These are phyloP conservation scores for Myodes glareolus DNA, from an alignment of 2,113 vertebrate species.

Conservation along the genomic window DNA sequence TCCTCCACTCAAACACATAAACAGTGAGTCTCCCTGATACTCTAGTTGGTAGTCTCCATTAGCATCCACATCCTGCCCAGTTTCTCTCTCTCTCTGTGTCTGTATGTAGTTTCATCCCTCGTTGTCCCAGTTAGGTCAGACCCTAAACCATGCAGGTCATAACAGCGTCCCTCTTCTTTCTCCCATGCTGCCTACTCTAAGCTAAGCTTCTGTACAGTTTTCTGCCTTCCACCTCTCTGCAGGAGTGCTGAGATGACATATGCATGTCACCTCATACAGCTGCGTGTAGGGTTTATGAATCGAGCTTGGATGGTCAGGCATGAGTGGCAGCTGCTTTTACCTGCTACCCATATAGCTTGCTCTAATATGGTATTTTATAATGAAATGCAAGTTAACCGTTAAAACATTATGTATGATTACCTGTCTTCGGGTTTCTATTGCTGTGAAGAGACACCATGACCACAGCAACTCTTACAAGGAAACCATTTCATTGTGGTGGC, in stretches of 20 bases:
- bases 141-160: too few relatives aligned
- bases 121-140: not conserved
- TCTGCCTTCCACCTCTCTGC: not conserved
- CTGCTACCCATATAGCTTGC: not conserved
- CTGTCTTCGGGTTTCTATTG: too few relatives aligned
- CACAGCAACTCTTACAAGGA: too few relatives aligned
- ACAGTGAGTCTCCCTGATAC: not conserved
- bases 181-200: not conserved
- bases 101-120: not conserved
- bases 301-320: not conserved
- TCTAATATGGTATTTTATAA: not conserved
- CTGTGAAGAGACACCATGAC: too few relatives aligned
- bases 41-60: not conserved
- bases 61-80: not conserved
- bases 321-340: not conserved
- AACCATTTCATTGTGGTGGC: too few relatives aligned
- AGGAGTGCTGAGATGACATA: not conserved
- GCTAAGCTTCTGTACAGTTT: not conserved
- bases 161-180: too few relatives aligned
- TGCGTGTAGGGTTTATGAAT: not conserved
- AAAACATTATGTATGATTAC: not conserved
- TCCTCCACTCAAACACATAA: not conserved
- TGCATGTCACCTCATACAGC: not conserved
- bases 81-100: not conserved
- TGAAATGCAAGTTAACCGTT: conserved; percentile 12